Evolutionary conservation across 1,140 invertebrate species (phyloP).

Genomic region (Aphaenogaster floridana): DNA sequence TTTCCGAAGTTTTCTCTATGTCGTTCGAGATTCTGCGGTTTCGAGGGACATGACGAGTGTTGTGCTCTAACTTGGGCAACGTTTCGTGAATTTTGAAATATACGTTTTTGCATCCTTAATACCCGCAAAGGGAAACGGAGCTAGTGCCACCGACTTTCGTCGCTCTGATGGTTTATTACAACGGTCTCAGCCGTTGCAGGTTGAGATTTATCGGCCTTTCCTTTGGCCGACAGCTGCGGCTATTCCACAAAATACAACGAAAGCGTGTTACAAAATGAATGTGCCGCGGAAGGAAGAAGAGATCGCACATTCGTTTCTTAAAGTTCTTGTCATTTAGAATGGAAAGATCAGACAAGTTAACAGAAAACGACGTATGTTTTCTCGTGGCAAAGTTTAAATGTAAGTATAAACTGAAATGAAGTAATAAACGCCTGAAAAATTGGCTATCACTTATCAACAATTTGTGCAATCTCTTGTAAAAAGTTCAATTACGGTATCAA

Average conservation of each 20-base stretch:
- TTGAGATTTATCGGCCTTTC: slow-evolving; percentile 59
- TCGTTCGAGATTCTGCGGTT: slow-evolving; percentile 13
- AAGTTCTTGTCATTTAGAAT: slow-evolving; percentile 37
- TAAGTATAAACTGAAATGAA: slow-evolving; percentile 19
- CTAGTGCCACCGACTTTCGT: slow-evolving; percentile 37
- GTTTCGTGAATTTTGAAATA: slow-evolving; percentile 58
- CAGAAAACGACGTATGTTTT: slow-evolving; percentile 21
- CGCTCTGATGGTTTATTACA: slow-evolving; percentile 58
- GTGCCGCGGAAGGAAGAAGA: slow-evolving; percentile 33
- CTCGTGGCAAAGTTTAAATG: background rate
- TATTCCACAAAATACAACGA: slow-evolving; percentile 55
- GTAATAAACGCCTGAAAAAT: background rate
- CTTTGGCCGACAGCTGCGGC: slow-evolving; percentile 30
- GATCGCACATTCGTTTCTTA: slow-evolving; percentile 56
- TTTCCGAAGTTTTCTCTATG: slow-evolving; percentile 44
- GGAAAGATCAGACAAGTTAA: background rate
- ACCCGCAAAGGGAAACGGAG: slow-evolving; percentile 34
- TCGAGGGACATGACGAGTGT: slow-evolving; percentile 6
- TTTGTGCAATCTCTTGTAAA: background rate
- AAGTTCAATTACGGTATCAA: background rate
- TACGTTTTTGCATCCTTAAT: slow-evolving; percentile 52
- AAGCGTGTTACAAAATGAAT: slow-evolving; percentile 54
- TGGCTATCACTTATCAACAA: background rate
- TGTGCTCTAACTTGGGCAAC: slow-evolving; percentile 8
- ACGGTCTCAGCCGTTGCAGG: slow-evolving; percentile 46